Evolutionary conservation across 2,888 invertebrate species (phyloP), one percentile per base, ranked within the genome.

Genomic region (Chrysomela aeneicollis): DNA sequence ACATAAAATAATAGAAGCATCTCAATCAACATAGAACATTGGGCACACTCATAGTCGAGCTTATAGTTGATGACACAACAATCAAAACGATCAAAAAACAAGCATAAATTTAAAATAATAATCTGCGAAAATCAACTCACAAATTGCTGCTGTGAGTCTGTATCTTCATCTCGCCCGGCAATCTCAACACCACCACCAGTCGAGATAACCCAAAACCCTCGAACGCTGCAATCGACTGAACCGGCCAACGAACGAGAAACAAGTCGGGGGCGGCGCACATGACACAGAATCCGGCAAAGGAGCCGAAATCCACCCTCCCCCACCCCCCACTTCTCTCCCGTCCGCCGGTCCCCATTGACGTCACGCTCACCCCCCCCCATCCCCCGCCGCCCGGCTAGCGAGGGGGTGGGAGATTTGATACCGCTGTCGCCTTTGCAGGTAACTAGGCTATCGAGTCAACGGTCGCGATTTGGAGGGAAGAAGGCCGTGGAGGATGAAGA

Each of bases 391-490:
- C 54, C 52, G 59, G 63, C 4, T n/a, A n/a, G n/a, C 10, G 15
- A 42, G 35, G 35, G 35, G 10, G 12, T 3, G 10, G 35, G 10
- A 35, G 15, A 42, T 42, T 42, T 15, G 15, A 10, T 2, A 8
- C 15, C 42, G n/a, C 2, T 42, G 9, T 42, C 42, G 42, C n/a
- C n/a, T n/a, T n/a, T 77, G 74, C 77, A 76, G 78, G 79, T 78
- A 77, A 78, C 75, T 76, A 71, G 77, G 78, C 74, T 70, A 72
- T 67, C 71, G 71, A 77, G 77, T 78, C 78, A 76, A 72, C 70
- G 78, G 65, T 72, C 77, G 55, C 19, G 69, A 70, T 67, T 67
- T 63, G 51, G 46, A 52, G 21, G 51, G 59, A 69, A 64, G 65
- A 67, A 46, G n/a, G 47, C 61, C 26, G n/a, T n/a, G n/a, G n/a